Conservation (phyloP, 2,797 vertebrate genomes). For the Diceros bicornis region DNA sequence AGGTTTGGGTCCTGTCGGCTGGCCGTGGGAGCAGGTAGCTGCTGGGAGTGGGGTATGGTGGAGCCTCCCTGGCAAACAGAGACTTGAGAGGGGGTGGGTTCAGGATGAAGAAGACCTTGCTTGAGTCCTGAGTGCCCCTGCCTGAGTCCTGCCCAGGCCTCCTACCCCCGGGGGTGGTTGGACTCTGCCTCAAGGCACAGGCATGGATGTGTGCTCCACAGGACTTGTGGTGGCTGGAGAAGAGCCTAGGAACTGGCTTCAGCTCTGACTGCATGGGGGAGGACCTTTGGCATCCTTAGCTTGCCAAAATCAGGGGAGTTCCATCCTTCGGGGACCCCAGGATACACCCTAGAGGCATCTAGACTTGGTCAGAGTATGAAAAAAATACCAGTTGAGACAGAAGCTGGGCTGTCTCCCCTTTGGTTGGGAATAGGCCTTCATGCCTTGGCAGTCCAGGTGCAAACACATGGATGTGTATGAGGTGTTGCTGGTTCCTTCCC, state of each 20-base stretch:
- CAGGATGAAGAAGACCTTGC: background rate
- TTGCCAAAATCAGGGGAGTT: background rate
- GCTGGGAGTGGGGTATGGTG: background rate
- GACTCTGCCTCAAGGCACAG: background rate
- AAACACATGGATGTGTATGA: background rate
- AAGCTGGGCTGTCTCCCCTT: background rate
- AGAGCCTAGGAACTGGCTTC: background rate
- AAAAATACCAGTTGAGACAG: background rate
- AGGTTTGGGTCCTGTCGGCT: background rate
- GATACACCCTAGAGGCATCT: background rate
- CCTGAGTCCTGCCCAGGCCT: background rate
- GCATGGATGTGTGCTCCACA: rapidly evolving
- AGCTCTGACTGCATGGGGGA: background rate
- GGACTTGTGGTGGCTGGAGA: background rate
- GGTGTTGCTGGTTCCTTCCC: background rate
- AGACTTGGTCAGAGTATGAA: background rate
- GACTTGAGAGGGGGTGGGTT: background rate
- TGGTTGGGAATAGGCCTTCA: background rate
- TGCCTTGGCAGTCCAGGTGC: background rate
- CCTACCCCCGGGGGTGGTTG: no score
- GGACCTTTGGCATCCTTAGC: background rate
- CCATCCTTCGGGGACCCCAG: background rate
- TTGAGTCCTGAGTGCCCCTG: no score
- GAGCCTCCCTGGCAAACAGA: background rate
- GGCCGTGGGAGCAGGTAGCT: background rate